A percentile compares a stretch with the other conserved stretches of the same genome.
phyloP scores from a whole-genome alignment of 1,140 invertebrate genomes.

The Ceratosolen solmsi region DNA sequence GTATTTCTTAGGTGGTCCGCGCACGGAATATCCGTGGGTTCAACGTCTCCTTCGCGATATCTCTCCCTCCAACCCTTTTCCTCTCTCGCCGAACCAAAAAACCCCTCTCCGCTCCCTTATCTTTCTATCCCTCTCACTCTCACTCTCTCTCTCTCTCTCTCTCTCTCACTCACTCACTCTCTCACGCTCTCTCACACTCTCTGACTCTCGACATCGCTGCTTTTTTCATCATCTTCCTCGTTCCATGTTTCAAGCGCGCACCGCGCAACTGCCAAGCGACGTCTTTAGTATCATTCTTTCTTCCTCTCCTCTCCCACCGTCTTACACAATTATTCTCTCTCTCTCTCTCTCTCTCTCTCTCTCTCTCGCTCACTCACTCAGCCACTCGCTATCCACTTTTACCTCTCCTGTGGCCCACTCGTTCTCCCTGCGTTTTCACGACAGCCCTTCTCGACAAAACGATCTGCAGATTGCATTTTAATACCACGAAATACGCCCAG shows the following conservation, averaged over 20 bases:
- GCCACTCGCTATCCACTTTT: not conserved
- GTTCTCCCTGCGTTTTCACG: not conserved
- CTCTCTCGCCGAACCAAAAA: slow-evolving; percentile 59
- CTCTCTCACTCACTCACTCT: slow-evolving; percentile 56
- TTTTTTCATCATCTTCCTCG: slow-evolving; percentile 18
- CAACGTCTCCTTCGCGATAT: slow-evolving; percentile 62
- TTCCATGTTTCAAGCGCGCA: slow-evolving; percentile 36
- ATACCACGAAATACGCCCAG: not conserved
- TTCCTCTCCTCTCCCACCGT: no score
- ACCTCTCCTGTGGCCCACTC: not conserved
- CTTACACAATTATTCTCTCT: no score
- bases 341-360: no score
- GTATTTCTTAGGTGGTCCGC: slow-evolving; percentile 7
- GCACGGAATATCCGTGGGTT: slow-evolving; percentile 58
- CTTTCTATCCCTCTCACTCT: slow-evolving; percentile 53
- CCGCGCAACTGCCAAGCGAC: not conserved
- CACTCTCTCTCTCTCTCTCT: slow-evolving; percentile 55
- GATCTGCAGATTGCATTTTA: not conserved
- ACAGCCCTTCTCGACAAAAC: not conserved
- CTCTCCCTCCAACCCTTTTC: slow-evolving; percentile 51
- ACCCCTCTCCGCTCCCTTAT: slow-evolving; percentile 48
- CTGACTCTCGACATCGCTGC: slow-evolving; percentile 25
- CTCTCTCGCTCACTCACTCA: no score
- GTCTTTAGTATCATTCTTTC: not conserved
- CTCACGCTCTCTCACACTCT: slow-evolving; percentile 39